A percentile compares a stretch with the other conserved stretches of the same genome.
Evolutionary conservation across 1,140 invertebrate species (phyloP).

Genomic region (Adoxophyes honmai): DNA sequence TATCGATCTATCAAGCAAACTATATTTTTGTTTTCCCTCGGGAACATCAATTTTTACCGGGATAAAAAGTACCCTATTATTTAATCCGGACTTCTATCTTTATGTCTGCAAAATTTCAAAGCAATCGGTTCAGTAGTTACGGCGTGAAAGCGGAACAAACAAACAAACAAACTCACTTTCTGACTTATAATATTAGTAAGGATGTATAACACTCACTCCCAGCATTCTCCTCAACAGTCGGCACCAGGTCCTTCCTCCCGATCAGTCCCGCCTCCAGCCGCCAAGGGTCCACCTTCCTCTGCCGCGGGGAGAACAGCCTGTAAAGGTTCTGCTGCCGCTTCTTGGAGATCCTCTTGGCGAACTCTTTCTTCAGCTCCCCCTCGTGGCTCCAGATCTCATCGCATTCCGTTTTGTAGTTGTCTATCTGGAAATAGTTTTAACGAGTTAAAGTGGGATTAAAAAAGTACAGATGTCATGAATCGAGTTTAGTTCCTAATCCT

Average conservation of each 20-base stretch:
- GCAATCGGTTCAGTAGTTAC: too few relatives aligned
- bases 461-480: too few relatives aligned
- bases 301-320: constrained; percentile 16
- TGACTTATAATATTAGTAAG: too few relatives aligned
- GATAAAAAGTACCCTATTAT: too few relatives aligned
- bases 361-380: constrained; percentile 31
- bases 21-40: too few relatives aligned
- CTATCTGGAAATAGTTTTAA: constrained; percentile 16
- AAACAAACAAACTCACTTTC: too few relatives aligned
- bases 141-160: too few relatives aligned
- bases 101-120: too few relatives aligned
- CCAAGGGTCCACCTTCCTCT: constrained; percentile 3
- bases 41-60: too few relatives aligned
- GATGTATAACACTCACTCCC: constrained; percentile 31
- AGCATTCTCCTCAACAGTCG: constrained; percentile 33
- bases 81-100: too few relatives aligned
- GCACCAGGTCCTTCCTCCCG: constrained; percentile 35
- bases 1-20: too few relatives aligned
- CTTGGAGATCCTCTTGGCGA: constrained; percentile 30
- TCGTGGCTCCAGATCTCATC: constrained; percentile 34
- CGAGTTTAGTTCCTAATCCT: too few relatives aligned
- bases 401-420: constrained; percentile 26
- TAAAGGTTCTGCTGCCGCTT: constrained; percentile 37
- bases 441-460: neutral
- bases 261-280: constrained; percentile 24